Evolutionary conservation across 2,888 invertebrate species (phyloP).

Genomic region (Aphrophora alni): DNA sequence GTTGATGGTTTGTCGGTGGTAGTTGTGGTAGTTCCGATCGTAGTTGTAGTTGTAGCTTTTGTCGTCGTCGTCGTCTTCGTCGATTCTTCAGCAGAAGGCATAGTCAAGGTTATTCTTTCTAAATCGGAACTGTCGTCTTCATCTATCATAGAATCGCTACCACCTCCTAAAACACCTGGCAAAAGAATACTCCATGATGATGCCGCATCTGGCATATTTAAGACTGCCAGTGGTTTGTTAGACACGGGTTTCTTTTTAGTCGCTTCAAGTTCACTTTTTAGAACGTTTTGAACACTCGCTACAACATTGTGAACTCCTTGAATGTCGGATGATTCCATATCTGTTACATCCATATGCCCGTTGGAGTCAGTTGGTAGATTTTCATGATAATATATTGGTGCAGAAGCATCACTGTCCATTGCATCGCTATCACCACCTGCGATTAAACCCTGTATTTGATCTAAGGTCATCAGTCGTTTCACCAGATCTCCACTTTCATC

Average conservation of each 20-base stretch:
- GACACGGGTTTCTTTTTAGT: conserved; percentile 55
- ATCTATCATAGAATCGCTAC: conserved; percentile 63
- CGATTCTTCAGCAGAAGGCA: conserved; percentile 13
- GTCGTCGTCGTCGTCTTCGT: conserved; percentile 53
- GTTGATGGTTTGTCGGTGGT: conserved; percentile 44
- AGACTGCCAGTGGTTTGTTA: conserved; percentile 45
- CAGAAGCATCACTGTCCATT: conserved; percentile 49
- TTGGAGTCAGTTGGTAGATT: conserved; percentile 56
- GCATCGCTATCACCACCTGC: conserved; percentile 79
- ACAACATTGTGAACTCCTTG: conserved; percentile 75
- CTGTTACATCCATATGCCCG: conserved; percentile 48
- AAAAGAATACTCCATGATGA: conserved; percentile 83
- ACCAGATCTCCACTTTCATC: conserved; percentile 83
- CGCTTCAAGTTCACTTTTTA: conserved; percentile 77
- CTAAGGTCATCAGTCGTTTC: conserved; percentile 81
- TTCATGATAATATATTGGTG: conserved; percentile 60
- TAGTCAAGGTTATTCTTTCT: conserved; percentile 11
- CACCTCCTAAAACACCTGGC: conserved; percentile 69
- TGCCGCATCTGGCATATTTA: conserved; percentile 76
- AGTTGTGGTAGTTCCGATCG: conserved; percentile 27
- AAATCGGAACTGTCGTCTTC: conserved; percentile 13
- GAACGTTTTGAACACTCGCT: conserved; percentile 80
- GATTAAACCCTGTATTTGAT: conserved; percentile 84
- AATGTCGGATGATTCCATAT: conserved; percentile 50
- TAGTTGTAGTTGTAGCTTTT: conserved; percentile 24